Evolutionary conservation across 2,797 vertebrate species (phyloP).

Genomic region (Odontamblyopus rebecca): DNA sequence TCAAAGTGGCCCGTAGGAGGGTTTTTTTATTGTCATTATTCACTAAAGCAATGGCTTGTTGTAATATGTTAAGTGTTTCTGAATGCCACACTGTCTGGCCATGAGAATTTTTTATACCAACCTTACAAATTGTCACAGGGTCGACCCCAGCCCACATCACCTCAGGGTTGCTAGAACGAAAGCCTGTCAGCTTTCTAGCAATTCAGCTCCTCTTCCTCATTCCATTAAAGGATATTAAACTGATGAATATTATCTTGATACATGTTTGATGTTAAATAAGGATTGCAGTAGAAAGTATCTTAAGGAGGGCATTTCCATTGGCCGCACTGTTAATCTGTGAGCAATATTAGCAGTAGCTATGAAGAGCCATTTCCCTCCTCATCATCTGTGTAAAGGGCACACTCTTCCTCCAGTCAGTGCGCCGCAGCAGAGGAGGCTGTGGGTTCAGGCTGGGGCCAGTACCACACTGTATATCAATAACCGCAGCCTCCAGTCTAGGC

Average conservation of each 20-base stretch:
- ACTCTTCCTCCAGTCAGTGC: constrained; percentile 14
- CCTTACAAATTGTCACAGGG: not conserved
- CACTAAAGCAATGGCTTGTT: not conserved
- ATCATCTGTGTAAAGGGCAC: constrained; percentile 45
- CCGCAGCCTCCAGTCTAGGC: constrained; percentile 15
- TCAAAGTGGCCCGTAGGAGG: not conserved
- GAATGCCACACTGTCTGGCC: not conserved
- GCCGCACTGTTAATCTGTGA: constrained; percentile 17
- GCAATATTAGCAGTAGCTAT: constrained; percentile 17
- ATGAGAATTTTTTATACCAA: not conserved
- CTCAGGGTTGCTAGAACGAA: not conserved
- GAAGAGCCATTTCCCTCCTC: constrained; percentile 21
- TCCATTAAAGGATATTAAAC: not conserved
- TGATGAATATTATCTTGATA: not conserved
- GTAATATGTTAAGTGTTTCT: not conserved
- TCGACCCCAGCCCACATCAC: not conserved
- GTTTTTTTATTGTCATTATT: not conserved
- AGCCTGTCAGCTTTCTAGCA: not conserved
- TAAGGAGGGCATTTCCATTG: constrained; percentile 18
- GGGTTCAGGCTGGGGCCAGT: constrained; percentile 15
- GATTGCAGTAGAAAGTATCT: constrained; percentile 4
- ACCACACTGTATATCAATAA: constrained; percentile 33
- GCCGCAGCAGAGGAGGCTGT: not conserved
- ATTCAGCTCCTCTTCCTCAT: not conserved
- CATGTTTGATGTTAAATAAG: not conserved